phyloP scores from a whole-genome alignment of 2,797 vertebrate species.

The Ispidina picta region DNA sequence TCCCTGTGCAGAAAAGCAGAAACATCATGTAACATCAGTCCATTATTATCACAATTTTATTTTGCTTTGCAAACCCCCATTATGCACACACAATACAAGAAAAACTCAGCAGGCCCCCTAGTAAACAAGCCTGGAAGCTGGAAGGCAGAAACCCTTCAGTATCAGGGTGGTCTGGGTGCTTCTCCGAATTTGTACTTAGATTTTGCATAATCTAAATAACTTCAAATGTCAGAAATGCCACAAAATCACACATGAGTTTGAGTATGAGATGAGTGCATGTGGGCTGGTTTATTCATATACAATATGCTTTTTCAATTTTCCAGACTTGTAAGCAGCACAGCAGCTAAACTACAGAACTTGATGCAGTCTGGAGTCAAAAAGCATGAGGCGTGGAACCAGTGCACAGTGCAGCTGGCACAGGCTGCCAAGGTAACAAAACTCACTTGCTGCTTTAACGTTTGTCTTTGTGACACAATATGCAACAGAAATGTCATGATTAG shows the following conservation, averaged over 20 bases:
- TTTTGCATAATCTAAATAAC: neutral
- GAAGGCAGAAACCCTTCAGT: neutral
- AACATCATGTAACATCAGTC: neutral
- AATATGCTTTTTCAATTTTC: constrained; percentile 2
- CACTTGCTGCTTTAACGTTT: neutral
- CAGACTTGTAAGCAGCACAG: constrained; percentile 71
- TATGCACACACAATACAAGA: neutral
- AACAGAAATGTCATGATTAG: neutral
- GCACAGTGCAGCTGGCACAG: constrained; percentile 70
- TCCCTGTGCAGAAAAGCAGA: neutral
- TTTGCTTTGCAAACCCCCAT: neutral
- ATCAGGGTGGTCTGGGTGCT: neutral
- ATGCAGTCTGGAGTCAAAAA: constrained; percentile 64
- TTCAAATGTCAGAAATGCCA: neutral
- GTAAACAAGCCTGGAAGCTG: neutral
- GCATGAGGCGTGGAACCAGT: constrained; percentile 76
- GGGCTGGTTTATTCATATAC: neutral
- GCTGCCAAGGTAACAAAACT: constrained; percentile 71
- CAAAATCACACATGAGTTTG: neutral
- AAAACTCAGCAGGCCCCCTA: neutral
- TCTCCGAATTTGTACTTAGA: neutral
- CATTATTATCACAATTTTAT: neutral
- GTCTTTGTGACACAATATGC: neutral
- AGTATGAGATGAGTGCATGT: neutral
- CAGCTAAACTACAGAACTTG: constrained; percentile 65